Conservation (phyloP, 2,113 vertebrate genomes). For the Philantomba maxwellii region DNA sequence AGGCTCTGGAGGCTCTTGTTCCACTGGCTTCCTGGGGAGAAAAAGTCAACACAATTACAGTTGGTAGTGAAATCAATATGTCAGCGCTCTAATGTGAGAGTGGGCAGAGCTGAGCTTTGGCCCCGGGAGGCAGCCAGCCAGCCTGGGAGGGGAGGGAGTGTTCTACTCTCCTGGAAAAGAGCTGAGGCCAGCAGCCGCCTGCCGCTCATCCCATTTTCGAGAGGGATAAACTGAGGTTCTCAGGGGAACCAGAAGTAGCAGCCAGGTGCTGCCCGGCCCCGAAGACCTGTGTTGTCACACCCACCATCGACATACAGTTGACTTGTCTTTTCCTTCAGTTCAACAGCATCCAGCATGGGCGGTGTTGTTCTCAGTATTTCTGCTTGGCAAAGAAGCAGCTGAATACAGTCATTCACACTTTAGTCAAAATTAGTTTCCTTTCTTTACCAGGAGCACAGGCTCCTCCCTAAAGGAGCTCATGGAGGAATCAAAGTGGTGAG, state of each 20-base stretch:
- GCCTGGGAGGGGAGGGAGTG: neutral
- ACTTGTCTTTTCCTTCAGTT: rapidly evolving
- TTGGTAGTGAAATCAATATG: constrained; percentile 34
- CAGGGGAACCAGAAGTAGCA: neutral
- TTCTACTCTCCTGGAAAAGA: neutral
- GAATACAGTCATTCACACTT: neutral
- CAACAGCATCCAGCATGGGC: neutral
- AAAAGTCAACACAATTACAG: constrained; percentile 18
- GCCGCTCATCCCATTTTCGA: neutral
- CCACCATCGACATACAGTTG: neutral
- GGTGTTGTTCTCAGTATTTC: neutral
- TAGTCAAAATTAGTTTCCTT: constrained; percentile 7
- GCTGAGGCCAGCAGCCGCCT: neutral
- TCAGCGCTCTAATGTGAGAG: constrained; percentile 14
- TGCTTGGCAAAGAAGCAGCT: neutral
- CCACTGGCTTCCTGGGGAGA: constrained; percentile 29
- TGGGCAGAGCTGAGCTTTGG: neutral
- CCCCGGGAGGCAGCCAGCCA: neutral
- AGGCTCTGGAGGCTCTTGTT: neutral
- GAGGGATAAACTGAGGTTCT: neutral
- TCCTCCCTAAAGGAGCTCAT: neutral
- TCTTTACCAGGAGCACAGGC: neutral
- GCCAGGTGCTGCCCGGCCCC: neutral
- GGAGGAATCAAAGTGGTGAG: neutral
- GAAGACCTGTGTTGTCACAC: no score